A percentile compares a stretch with the other conserved stretches of the same genome.
Conservation (phyloP, 2,113 vertebrate genomes). For the Grallaria varia region DNA sequence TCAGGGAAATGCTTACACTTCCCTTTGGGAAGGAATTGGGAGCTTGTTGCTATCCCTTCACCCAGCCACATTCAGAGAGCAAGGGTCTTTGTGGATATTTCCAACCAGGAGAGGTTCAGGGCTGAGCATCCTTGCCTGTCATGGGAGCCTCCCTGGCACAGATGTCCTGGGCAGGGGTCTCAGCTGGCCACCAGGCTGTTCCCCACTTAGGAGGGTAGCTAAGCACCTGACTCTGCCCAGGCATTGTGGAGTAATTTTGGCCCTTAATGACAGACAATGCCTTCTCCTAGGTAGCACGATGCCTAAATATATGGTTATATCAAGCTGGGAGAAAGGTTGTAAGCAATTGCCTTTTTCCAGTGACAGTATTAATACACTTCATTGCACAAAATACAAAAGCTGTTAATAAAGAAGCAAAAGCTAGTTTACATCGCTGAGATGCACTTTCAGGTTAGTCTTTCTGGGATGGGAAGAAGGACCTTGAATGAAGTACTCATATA, state of each 20-base stretch:
- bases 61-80: not conserved
- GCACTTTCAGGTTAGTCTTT: not conserved
- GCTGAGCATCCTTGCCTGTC: not conserved
- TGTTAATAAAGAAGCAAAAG: not conserved
- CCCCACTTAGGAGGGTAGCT: not conserved
- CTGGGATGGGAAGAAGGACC: not conserved
- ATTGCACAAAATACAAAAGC: not conserved
- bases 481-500: not conserved
- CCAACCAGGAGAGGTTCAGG: not conserved
- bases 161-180: not conserved
- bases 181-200: not conserved
- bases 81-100: not conserved
- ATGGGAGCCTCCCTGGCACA: not conserved
- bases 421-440: not conserved
- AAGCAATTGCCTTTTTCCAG: not conserved
- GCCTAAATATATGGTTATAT: not conserved
- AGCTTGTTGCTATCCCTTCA: not conserved
- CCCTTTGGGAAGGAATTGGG: not conserved
- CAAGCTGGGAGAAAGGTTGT: not conserved
- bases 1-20: not conserved
- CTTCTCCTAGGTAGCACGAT: not conserved
- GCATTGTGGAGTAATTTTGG: not conserved
- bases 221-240: not conserved
- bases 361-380: not conserved
- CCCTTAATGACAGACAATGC: fast-evolving